These are phyloP conservation scores for Apodemia mormo DNA, from an alignment of 2,888 invertebrate genomes.

Conservation along the genomic window DNA sequence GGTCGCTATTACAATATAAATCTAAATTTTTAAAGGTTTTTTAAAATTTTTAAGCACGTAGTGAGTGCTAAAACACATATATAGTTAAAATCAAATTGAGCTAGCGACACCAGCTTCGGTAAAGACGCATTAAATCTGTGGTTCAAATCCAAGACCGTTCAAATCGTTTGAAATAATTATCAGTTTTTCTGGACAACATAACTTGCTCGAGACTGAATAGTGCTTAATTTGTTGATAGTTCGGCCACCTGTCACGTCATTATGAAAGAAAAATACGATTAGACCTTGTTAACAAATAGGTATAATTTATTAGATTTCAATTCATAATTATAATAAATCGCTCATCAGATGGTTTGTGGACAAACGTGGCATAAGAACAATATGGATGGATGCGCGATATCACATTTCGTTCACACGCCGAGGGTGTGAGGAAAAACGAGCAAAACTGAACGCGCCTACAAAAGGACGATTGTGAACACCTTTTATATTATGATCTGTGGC, in stretches of 20 bases:
- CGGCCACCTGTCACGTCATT: neutral
- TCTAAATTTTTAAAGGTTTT: too few species aligned
- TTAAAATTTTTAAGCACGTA: too few species aligned
- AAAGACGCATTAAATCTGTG: too few species aligned
- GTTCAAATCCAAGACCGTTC: too few species aligned
- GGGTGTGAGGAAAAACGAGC: slow-evolving; percentile 72
- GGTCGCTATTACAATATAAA: too few species aligned
- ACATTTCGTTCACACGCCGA: slow-evolving; percentile 64
- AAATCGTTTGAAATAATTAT: too few species aligned
- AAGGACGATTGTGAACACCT: slow-evolving; percentile 37
- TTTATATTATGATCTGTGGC: slow-evolving; percentile 57
- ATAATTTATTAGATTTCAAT: slow-evolving; percentile 13
- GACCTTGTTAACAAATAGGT: neutral
- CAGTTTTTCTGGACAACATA: too few species aligned
- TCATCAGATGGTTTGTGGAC: slow-evolving; percentile 17
- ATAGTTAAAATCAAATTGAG: too few species aligned
- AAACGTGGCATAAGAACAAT: slow-evolving; percentile 2
- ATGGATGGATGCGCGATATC: slow-evolving; percentile 45
- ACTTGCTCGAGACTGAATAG: too few species aligned
- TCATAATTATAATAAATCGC: slow-evolving; percentile 8
- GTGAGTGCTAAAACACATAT: too few species aligned
- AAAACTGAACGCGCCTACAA: slow-evolving; percentile 40
- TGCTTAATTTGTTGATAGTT: neutral
- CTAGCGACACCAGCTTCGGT: too few species aligned
- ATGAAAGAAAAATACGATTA: too few species aligned